phyloP scores from a whole-genome alignment of 2,113 vertebrate genomes.

The Halcyon senegalensis region DNA sequence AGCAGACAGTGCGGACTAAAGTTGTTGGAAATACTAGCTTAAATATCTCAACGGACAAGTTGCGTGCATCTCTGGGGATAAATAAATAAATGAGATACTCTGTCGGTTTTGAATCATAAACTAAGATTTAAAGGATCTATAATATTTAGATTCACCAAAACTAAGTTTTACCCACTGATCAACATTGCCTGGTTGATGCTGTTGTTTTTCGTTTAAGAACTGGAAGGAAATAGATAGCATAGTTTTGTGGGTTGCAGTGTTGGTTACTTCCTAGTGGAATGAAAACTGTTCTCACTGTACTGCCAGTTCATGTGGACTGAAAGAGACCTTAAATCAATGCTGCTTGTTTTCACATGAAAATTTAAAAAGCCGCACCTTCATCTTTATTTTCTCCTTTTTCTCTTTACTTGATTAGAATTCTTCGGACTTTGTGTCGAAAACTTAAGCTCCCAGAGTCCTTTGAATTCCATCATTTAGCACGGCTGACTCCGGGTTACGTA shows the following conservation, averaged over 20 bases:
- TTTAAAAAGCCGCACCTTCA: background rate
- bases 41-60: background rate
- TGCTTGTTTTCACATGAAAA: background rate
- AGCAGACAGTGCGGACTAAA: background rate
- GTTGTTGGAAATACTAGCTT: background rate
- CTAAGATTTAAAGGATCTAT: background rate
- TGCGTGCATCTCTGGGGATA: rapidly evolving
- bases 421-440: slow-evolving; percentile 90
- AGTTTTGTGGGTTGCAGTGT: background rate
- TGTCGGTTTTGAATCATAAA: background rate
- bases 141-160: background rate
- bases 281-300: background rate
- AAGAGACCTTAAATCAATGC: background rate
- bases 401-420: slow-evolving; percentile 80
- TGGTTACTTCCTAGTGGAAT: background rate
- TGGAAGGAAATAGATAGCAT: background rate
- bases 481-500: slow-evolving; percentile 91
- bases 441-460: slow-evolving; percentile 85
- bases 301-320: background rate
- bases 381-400: background rate
- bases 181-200: background rate
- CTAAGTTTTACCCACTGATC: background rate
- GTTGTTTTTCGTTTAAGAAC: background rate
- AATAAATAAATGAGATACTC: background rate
- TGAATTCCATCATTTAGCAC: slow-evolving; percentile 82